phyloP scores from a whole-genome alignment of 2,888 invertebrate species.

The Hofmannophila pseudospretella region DNA sequence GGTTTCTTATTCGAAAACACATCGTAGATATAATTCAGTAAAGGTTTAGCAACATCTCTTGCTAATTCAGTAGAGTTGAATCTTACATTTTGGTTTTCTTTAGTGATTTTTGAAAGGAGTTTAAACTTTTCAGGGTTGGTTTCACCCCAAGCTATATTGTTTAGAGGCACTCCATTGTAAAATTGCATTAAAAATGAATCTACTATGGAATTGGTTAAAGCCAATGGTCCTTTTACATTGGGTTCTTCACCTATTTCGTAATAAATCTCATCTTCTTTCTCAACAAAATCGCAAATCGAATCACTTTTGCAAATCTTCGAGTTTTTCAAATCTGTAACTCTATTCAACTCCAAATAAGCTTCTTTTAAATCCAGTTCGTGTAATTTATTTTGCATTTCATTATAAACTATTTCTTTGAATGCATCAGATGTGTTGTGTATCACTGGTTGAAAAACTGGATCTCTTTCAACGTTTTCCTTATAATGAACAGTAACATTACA shows the following conservation, averaged over 20 bases:
- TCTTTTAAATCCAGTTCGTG: slow-evolving; percentile 28
- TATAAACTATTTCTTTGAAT: slow-evolving; percentile 25
- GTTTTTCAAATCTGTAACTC: slow-evolving; percentile 42
- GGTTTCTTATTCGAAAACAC: slow-evolving; percentile 25
- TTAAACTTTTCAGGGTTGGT: slow-evolving; percentile 40
- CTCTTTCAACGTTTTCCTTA: slow-evolving; percentile 30
- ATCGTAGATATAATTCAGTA: slow-evolving; percentile 39
- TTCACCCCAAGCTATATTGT: slow-evolving; percentile 54
- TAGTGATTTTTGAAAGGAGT: slow-evolving; percentile 33
- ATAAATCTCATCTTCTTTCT: slow-evolving; percentile 27
- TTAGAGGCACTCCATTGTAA: slow-evolving; percentile 43
- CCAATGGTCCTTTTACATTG: slow-evolving; percentile 40
- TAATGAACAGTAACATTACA: slow-evolving; percentile 39
- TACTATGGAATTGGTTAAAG: slow-evolving; percentile 34
- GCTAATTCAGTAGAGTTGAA: slow-evolving; percentile 39
- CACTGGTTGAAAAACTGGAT: slow-evolving; percentile 44
- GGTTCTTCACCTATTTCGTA: slow-evolving; percentile 40
- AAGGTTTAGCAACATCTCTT: slow-evolving; percentile 36
- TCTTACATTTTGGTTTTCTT: slow-evolving; percentile 42
- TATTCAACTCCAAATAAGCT: slow-evolving; percentile 33
- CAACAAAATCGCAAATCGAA: slow-evolving; percentile 37
- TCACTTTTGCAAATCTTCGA: slow-evolving; percentile 39
- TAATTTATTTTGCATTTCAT: slow-evolving; percentile 42
- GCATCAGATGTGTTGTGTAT: slow-evolving; percentile 31
- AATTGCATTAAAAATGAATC: slow-evolving; percentile 59